Evolutionary conservation across 2,797 vertebrate genomes (phyloP).

Genomic region (Gambusia yucatana): DNA sequence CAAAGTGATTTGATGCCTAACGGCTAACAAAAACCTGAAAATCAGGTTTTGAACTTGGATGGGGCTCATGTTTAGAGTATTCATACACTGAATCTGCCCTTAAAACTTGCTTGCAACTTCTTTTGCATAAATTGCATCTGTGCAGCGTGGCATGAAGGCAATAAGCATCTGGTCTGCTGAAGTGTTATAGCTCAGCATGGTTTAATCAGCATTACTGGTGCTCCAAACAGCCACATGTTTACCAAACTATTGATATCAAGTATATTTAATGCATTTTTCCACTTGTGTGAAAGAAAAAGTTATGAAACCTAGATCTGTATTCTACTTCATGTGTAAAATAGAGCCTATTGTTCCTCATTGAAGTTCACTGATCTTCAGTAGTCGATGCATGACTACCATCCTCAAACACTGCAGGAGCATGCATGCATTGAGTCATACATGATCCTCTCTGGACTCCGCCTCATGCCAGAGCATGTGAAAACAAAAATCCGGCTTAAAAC

Average conservation of each 20-base stretch:
- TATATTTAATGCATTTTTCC: background rate
- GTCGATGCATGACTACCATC: background rate
- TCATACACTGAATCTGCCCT: background rate
- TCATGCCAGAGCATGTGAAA: background rate
- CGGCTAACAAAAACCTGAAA: background rate
- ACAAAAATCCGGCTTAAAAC: background rate
- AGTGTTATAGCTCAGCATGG: background rate
- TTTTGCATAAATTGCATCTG: background rate
- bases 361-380: background rate
- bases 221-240: background rate
- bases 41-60: background rate
- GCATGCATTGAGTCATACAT: background rate
- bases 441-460: background rate
- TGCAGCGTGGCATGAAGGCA: background rate
- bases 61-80: background rate
- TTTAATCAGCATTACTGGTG: background rate
- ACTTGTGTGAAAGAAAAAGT: background rate
- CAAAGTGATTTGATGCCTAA: background rate
- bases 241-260: background rate
- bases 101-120: background rate
- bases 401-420: background rate
- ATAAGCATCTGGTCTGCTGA: background rate
- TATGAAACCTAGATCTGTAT: background rate
- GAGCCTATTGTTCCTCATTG: background rate
- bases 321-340: background rate